Conservation (phyloP, 2,888 invertebrate genomes). For the Polyommatus iphigenia region DNA sequence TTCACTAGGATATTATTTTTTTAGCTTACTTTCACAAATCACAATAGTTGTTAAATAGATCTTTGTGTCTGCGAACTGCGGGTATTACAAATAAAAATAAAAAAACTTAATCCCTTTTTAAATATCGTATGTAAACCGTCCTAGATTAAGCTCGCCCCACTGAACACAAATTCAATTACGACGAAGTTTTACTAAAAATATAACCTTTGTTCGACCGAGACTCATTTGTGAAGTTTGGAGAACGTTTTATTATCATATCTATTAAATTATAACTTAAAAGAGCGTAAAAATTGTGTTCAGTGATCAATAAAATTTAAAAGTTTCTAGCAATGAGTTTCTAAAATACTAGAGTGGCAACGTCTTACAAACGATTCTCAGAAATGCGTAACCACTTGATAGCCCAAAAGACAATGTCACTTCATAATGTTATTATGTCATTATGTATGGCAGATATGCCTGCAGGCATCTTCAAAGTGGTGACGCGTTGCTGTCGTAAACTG, state of each 20-base stretch:
- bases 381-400: no score
- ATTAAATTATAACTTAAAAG: not conserved
- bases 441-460: no score
- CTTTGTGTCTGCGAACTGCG: no score
- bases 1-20: no score
- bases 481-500: no score
- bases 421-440: no score
- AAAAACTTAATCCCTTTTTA: not conserved
- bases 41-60: not conserved
- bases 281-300: not conserved
- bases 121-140: constrained; percentile 10
- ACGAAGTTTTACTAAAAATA: constrained; percentile 4
- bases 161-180: constrained; percentile 12
- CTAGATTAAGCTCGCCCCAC: not conserved
- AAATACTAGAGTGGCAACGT: no score
- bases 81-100: not conserved
- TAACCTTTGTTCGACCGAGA: constrained; percentile 7
- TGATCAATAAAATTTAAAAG: not conserved
- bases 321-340: no score
- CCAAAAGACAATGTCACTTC: no score
- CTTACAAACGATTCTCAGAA: no score
- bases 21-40: no score
- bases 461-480: no score
- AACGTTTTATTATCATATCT: not conserved
- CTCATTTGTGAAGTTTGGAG: not conserved